Evolutionary conservation across 2,113 vertebrate genomes (phyloP).

Genomic region (Sigmodon hispidus): DNA sequence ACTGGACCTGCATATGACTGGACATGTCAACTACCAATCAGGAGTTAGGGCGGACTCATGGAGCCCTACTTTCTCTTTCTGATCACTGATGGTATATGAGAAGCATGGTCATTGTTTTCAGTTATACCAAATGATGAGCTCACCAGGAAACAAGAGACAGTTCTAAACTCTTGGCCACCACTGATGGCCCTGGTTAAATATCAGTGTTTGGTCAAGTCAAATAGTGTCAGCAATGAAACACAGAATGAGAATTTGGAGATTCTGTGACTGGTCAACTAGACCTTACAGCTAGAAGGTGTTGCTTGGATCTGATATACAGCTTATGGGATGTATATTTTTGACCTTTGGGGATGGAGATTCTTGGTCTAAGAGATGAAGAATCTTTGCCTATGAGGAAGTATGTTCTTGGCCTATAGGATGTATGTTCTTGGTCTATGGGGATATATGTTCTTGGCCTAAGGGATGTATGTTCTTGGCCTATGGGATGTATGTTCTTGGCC

Average conservation of each 20-base stretch:
- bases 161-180: background rate
- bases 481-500: background rate
- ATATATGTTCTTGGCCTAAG: no score
- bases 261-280: background rate
- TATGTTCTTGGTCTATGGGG: background rate
- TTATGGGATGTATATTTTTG: background rate
- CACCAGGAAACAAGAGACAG: background rate
- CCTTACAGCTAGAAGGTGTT: background rate
- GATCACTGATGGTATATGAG: background rate
- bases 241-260: background rate
- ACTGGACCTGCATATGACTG: background rate
- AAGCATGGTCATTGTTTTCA: background rate
- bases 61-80: background rate
- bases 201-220: background rate
- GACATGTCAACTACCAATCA: background rate
- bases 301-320: background rate
- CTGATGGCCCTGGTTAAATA: background rate
- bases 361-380: no score
- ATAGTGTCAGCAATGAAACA: background rate
- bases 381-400: background rate
- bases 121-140: background rate
- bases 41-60: no score
- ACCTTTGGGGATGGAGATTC: background rate
- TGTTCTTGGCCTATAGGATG: background rate
- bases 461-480: background rate